A percentile compares a stretch with the other conserved stretches of the same genome.
These are phyloP conservation scores for Altica lythri DNA, from an alignment of 2,888 invertebrate genomes.

Conservation along the genomic window DNA sequence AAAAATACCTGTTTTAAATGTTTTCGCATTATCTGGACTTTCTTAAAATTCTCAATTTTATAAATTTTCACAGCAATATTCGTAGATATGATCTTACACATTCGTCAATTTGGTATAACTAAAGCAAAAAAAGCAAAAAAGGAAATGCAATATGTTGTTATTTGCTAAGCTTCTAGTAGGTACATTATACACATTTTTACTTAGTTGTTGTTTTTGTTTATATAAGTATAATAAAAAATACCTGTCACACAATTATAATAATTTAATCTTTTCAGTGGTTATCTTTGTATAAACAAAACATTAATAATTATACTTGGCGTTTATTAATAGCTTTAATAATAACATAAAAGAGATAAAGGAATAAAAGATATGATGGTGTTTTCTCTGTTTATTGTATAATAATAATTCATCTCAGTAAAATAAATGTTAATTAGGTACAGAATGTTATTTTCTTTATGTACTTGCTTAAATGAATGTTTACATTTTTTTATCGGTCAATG, in stretches of 20 bases:
- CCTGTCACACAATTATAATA: conserved; percentile 17
- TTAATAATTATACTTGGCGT: conserved; percentile 31
- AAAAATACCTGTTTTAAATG: no score
- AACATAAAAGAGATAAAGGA: conserved; percentile 35
- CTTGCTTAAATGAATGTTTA: conserved; percentile 15
- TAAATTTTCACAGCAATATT: no score
- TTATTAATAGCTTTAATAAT: conserved; percentile 39
- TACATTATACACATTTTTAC: no score
- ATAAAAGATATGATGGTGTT: conserved; percentile 10
- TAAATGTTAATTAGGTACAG: conserved; percentile 18
- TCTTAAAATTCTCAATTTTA: no score
- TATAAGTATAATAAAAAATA: conserved; percentile 16
- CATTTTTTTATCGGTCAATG: conserved; percentile 23
- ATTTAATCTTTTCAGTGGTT: conserved; percentile 14
- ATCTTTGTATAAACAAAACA: conserved; percentile 30
- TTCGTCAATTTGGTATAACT: no score
- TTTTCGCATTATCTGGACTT: no score
- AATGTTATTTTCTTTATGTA: conserved; percentile 21
- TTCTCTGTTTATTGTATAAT: conserved; percentile 11
- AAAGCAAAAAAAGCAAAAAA: no score
- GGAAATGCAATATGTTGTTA: no score
- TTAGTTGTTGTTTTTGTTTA: no score
- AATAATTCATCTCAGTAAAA: conserved; percentile 19
- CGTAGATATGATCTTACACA: no score
- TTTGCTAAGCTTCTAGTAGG: no score